Base-by-base conservation (phyloP, 2,113 vertebrate genomes). In the Paraplagusia blochii region DNA sequence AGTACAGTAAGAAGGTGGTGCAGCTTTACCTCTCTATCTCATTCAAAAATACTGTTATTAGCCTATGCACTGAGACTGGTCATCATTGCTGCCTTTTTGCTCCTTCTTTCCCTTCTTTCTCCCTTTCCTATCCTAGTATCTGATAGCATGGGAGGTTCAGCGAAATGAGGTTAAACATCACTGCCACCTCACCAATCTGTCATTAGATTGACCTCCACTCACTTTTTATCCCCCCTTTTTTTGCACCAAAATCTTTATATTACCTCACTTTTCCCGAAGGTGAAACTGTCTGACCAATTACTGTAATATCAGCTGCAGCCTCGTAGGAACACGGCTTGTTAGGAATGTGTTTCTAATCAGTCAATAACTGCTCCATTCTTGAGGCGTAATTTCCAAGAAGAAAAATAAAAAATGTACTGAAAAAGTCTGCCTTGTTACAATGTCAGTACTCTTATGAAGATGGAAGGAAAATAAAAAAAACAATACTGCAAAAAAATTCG, bases 81-180 rank as follows among this genome's bases (percentile, higher is more conserved):
- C 51, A 58, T 52, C 63, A 58, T 19, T 44, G n/a, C 34, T n/a
- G n/a, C n/a, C n/a, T n/a, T n/a, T 38, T 15, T 14, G 43, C 29
- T 52, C 47, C 47, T 39, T 52, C 53, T 53, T 42, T 2, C 34
- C 16, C 19, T 34, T 47, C 7, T 34, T 46, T 36, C 29, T 44
- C 12, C 49, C 2, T 29, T 58, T 43, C 40, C 64, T 33, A 15
- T 40, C 4, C 38, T 40, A 5, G 14, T 22, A 13, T 60, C 50
- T 63, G 16, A 62, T n/a, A 22, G 42, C 58, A 76, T 59, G 60
- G 42, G 36, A 66, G 64, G 64, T 72, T 69, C 72, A 68, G 65
- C 67, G 63, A 38, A 15, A 60, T 14, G 44, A 35, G 36, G 42
- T 6, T 8, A 63, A 74, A 66, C 57, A 74, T 36, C 58, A 34